Percentiles rank a stretch among this genome's conserved stretches.
Conservation (phyloP, 2,888 invertebrate species). For the Philereme transversata region DNA sequence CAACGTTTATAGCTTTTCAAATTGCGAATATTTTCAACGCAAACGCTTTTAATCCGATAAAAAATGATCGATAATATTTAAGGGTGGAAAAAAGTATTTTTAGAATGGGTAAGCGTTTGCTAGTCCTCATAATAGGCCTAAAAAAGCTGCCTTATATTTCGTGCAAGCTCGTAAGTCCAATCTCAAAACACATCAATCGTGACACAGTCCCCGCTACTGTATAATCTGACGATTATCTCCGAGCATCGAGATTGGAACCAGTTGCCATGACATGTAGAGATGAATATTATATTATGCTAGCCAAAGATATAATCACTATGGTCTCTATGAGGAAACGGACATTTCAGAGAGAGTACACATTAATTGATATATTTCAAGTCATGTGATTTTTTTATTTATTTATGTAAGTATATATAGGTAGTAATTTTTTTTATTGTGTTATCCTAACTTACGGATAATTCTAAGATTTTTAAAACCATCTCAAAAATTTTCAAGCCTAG, state of each 20-base stretch:
- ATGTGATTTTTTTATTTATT: too few relatives aligned
- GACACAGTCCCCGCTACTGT: slow-evolving; percentile 3
- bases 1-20: too few relatives aligned
- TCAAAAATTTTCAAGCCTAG: too few relatives aligned
- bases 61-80: too few relatives aligned
- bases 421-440: too few relatives aligned
- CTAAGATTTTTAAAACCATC: too few relatives aligned
- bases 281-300: background rate
- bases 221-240: slow-evolving; percentile 6
- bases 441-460: too few relatives aligned
- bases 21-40: too few relatives aligned
- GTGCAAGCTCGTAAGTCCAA: slow-evolving; percentile 4
- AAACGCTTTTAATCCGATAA: too few relatives aligned
- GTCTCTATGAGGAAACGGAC: background rate
- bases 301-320: background rate
- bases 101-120: background rate
- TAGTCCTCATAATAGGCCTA: background rate
- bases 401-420: too few relatives aligned
- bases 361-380: too few relatives aligned
- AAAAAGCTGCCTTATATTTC: background rate
- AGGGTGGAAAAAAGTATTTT: too few relatives aligned
- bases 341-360: background rate
- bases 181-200: slow-evolving; percentile 4
- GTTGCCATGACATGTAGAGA: slow-evolving; percentile 1
- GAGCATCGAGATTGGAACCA: slow-evolving; percentile 1